phyloP scores from a whole-genome alignment of 2,888 invertebrate genomes.

The Ormyrus nitidulus region DNA sequence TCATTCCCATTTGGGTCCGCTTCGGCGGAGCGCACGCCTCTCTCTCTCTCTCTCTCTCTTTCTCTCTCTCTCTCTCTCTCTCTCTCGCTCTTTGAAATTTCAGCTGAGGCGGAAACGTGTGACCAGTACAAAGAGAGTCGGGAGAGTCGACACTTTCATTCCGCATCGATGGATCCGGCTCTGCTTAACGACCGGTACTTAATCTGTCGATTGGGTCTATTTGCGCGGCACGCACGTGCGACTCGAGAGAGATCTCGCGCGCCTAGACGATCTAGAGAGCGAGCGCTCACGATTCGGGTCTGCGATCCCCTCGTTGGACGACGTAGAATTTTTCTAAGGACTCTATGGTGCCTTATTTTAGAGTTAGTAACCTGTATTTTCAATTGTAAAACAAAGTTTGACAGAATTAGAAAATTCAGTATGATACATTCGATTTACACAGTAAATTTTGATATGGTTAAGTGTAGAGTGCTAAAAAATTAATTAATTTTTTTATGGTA shows the following conservation, averaged over 20 bases:
- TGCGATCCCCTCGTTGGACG: too few species aligned
- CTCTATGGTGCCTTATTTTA: too few species aligned
- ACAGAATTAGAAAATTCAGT: too few species aligned
- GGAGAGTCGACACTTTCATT: conserved; percentile 44
- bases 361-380: too few species aligned
- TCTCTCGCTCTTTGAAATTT: conserved; percentile 33
- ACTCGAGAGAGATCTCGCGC: conserved; percentile 19
- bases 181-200: conserved; percentile 51
- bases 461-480: too few species aligned
- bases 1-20: conserved; percentile 34
- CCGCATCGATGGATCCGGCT: conserved; percentile 51
- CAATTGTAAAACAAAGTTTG: too few species aligned
- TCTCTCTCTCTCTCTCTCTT: conserved; percentile 6
- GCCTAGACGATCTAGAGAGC: too few species aligned
- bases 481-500: too few species aligned
- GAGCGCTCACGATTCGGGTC: too few species aligned
- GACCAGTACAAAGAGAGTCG: conserved; percentile 45
- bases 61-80: neutral
- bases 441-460: too few species aligned
- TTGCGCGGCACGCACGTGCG: conserved; percentile 52
- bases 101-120: conserved; percentile 27
- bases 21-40: neutral
- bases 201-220: conserved; percentile 53
- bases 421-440: too few species aligned
- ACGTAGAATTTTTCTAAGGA: too few species aligned